Percentiles rank a stretch among this genome's conserved stretches.
Conservation (phyloP, 64 coral and sea anemone species). For the Pocillopora damicornis region DNA sequence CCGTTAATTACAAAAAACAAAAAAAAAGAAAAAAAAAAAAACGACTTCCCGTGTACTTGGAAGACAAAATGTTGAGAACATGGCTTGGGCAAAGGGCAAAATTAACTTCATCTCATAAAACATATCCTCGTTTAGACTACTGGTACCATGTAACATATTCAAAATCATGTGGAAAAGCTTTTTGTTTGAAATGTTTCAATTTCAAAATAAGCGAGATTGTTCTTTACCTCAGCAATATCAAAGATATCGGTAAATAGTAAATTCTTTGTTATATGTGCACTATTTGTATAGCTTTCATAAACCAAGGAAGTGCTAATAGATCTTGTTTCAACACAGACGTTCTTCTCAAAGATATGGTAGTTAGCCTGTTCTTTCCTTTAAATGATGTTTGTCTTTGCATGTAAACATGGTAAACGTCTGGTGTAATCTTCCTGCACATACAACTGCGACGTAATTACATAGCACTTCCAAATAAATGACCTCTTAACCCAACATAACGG, state of each 20-base stretch:
- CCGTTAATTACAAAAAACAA: too few species aligned
- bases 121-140: too few species aligned
- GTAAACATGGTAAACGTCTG: not conserved
- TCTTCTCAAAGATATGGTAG: not conserved
- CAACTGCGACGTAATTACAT: not conserved
- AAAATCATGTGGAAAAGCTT: too few species aligned
- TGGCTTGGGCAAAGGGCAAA: too few species aligned
- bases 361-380: not conserved
- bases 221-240: not conserved
- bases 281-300: constrained; percentile 1
- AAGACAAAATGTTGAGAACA: too few species aligned
- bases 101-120: too few species aligned
- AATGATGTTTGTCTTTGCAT: constrained; percentile 1
- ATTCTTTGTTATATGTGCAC: not conserved
- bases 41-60: too few species aligned
- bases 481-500: not conserved
- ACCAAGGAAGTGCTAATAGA: not conserved
- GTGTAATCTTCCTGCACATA: not conserved
- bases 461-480: not conserved
- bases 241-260: not conserved
- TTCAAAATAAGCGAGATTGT: too few species aligned
- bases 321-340: constrained; percentile 2
- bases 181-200: too few species aligned
- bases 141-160: too few species aligned
- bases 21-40: too few species aligned